Base-by-base conservation (phyloP, 2,797 vertebrate species). In the Fistularia commersonii region DNA sequence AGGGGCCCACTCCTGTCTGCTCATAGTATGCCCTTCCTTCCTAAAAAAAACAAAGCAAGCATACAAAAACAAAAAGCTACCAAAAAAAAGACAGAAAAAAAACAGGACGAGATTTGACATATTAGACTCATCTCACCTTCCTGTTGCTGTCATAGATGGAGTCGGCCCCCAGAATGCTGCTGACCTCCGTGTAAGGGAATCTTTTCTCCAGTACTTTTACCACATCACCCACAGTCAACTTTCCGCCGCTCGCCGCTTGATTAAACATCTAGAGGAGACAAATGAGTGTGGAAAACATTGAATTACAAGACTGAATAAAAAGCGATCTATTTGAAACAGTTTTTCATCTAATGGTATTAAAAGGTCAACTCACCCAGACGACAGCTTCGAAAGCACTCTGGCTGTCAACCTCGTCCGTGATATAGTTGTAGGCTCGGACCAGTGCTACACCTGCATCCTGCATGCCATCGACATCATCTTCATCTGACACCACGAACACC, bases 401-500 rank as follows among this genome's bases (percentile, higher is more conserved):
- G 65, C 85, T 91, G 83, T 97, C 95, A 80, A 91, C 81, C 80
- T 99, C 96, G 38, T 96, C 93, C 4, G 89, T 84, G 66, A 97
- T 91, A 47, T 98, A 99, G 89, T 98, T 99, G 80, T 93, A 98
- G 0, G 94, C 93, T 66, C 97, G 89, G 11, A 97, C 88, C 48
- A 98, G 75, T 1, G 96, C 96, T 71, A 98, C 96, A 1, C 97
- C 96, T 1, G 93, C 80, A 48, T 99, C 95, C 69, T 97, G 88
- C 85, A 93, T 92, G 0, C 95, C 97, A 66, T 98, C 94, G 11
- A 96, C 57, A 12, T 96, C 93, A 7, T 98, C 94, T 0, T 85
- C 90, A 33, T 93, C 90, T 3, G 93, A 89, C 77, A 99, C 97
- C 69, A 98, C 95, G 51, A 99, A 98, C 77, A 99, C 93, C 53